phyloP scores from a whole-genome alignment of 1,140 invertebrate species.

The Micrasema longulum region DNA sequence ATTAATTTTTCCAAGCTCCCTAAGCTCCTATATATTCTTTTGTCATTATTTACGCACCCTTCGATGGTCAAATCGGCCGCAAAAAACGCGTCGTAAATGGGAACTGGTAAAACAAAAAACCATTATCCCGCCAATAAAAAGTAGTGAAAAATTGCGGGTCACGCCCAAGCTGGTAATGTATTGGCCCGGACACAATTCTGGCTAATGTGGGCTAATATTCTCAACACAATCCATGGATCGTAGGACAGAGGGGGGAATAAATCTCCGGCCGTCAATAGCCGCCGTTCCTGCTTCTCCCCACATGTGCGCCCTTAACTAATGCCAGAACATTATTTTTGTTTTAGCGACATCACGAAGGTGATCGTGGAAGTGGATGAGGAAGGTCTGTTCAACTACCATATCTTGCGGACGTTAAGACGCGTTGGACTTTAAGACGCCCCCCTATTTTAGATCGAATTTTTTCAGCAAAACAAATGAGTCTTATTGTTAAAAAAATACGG shows the following conservation, averaged over 20 bases:
- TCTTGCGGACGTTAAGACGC: no score
- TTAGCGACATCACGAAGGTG: slow-evolving; percentile 41
- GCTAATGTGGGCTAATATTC: slow-evolving; percentile 52
- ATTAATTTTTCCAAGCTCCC: slow-evolving; percentile 4
- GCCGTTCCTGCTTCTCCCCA: background rate
- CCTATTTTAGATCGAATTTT: no score
- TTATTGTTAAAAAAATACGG: no score
- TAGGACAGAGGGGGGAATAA: slow-evolving; percentile 45
- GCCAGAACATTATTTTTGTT: slow-evolving; percentile 51
- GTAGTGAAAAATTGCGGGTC: slow-evolving; percentile 54
- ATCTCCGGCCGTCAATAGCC: slow-evolving; percentile 41
- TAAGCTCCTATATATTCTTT: background rate
- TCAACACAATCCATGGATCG: slow-evolving; percentile 52
- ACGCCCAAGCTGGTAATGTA: slow-evolving; percentile 51
- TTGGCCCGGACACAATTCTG: slow-evolving; percentile 44
- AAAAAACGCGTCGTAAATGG: slow-evolving; percentile 18
- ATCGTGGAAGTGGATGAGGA: background rate
- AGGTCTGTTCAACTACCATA: no score
- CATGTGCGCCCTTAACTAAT: slow-evolving; percentile 46
- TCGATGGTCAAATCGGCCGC: slow-evolving; percentile 19
- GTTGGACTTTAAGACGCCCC: no score
- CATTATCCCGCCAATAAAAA: slow-evolving; percentile 54
- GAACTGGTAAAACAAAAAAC: slow-evolving; percentile 42
- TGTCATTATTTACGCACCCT: slow-evolving; percentile 34
- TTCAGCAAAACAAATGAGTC: no score